Evolutionary conservation across 2,888 invertebrate species (phyloP).

Genomic region (Drosophila bunnanda): DNA sequence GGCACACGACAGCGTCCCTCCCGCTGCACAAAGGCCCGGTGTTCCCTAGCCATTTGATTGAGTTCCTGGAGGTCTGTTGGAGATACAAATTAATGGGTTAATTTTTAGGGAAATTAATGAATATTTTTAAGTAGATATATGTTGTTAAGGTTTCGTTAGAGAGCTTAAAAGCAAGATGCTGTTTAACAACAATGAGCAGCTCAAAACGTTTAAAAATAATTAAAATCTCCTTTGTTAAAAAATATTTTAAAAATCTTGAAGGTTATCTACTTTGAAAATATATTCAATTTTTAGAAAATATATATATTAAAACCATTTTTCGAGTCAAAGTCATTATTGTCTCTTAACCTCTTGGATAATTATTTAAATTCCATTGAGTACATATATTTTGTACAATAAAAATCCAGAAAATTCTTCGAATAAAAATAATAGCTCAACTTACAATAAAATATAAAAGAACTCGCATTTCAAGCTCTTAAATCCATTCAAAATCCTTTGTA

Average conservation of each 20-base stretch:
- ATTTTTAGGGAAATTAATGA: neutral
- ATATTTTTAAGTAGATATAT: neutral
- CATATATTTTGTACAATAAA: neutral
- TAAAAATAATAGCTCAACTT: too few relatives aligned
- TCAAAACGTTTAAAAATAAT: too few relatives aligned
- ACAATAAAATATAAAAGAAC: too few relatives aligned
- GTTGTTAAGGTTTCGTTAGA: neutral
- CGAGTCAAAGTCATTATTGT: neutral
- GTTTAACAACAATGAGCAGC: too few relatives aligned
- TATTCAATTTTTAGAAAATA: neutral
- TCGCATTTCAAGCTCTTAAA: too few relatives aligned
- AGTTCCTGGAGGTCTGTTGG: slow-evolving; percentile 6
- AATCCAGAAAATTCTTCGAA: too few relatives aligned
- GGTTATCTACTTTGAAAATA: too few relatives aligned
- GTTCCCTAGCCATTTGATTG: slow-evolving; percentile 52
- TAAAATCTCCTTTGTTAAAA: too few relatives aligned
- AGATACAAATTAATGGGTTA: neutral
- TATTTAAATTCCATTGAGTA: neutral
- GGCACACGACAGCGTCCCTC: slow-evolving; percentile 77
- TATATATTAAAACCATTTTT: neutral
- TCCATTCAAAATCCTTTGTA: neutral
- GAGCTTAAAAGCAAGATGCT: neutral
- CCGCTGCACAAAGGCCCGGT: slow-evolving; percentile 67
- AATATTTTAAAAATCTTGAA: too few relatives aligned
- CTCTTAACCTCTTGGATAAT: neutral